phyloP scores from a whole-genome alignment of 2,797 vertebrate species.

The Apodemus agrarius region DNA sequence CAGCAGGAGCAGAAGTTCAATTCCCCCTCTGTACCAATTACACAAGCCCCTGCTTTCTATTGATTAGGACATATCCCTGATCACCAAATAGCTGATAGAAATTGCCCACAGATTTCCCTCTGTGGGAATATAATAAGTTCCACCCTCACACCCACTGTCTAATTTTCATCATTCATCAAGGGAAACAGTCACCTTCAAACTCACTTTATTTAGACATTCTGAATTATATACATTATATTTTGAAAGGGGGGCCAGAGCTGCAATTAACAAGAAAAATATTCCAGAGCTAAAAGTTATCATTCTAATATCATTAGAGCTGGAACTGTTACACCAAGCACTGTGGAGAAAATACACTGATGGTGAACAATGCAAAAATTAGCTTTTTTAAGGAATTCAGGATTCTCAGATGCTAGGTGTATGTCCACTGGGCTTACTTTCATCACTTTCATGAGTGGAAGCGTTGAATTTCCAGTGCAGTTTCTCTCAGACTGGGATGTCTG shows the following conservation, averaged over 20 bases:
- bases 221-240: neutral
- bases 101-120: slow-evolving; percentile 39
- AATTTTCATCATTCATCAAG: neutral
- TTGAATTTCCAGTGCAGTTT: slow-evolving; percentile 82
- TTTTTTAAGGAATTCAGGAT: neutral
- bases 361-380: neutral
- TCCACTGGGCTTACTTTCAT: slow-evolving; percentile 4
- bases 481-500: slow-evolving; percentile 61
- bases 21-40: slow-evolving; percentile 43
- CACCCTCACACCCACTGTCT: neutral
- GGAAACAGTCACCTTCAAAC: neutral
- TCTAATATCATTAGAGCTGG: neutral
- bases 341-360: neutral
- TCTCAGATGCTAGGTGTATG: neutral
- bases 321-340: neutral
- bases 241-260: neutral
- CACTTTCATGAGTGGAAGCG: slow-evolving; percentile 19
- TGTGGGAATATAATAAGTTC: neutral
- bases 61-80: slow-evolving; percentile 38
- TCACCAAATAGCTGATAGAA: slow-evolving; percentile 37
- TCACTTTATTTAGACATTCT: slow-evolving; percentile 26
- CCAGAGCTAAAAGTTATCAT: neutral
- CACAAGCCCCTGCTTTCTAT: slow-evolving; percentile 38
- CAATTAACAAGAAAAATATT: neutral
- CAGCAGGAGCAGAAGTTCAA: slow-evolving; percentile 47